Percentiles rank a stretch among this genome's conserved stretches.
Evolutionary conservation across 2,797 vertebrate species (phyloP).

Genomic region (Glossophaga mutica): DNA sequence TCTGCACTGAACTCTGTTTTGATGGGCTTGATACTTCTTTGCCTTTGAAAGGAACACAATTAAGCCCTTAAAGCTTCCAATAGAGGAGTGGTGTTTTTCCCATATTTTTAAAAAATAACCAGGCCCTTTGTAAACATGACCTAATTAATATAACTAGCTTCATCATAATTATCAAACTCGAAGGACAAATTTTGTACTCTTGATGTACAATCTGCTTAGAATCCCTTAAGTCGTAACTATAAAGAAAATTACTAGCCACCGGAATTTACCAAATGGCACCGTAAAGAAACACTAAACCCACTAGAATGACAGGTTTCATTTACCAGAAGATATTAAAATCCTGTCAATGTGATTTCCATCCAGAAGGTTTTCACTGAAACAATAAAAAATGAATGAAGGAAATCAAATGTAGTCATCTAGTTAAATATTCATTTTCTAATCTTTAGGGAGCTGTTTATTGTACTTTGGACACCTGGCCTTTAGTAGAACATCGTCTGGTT

Average conservation of each 20-base stretch:
- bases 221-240: slow-evolving; percentile 59
- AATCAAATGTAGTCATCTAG: slow-evolving; percentile 81
- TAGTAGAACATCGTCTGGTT: slow-evolving; percentile 54
- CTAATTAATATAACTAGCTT: slow-evolving; percentile 72
- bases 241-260: slow-evolving; percentile 63
- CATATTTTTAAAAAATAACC: background rate
- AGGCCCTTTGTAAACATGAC: slow-evolving; percentile 30
- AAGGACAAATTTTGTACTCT: slow-evolving; percentile 53
- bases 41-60: slow-evolving; percentile 55
- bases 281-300: slow-evolving; percentile 50
- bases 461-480: slow-evolving; percentile 73
- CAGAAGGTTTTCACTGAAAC: slow-evolving; percentile 78
- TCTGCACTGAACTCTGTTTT: slow-evolving; percentile 9
- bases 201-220: slow-evolving; percentile 48
- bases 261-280: slow-evolving; percentile 58
- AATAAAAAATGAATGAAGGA: slow-evolving; percentile 83
- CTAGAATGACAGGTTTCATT: slow-evolving; percentile 71
- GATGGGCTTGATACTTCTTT: slow-evolving; percentile 36
- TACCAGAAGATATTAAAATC: slow-evolving; percentile 80
- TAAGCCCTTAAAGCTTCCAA: background rate
- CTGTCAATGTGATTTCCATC: slow-evolving; percentile 80
- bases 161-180: slow-evolving; percentile 67
- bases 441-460: slow-evolving; percentile 77
- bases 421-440: slow-evolving; percentile 86
- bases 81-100: background rate